Base-by-base conservation (phyloP, 1,140 invertebrate genomes). In the Solen grandis region DNA sequence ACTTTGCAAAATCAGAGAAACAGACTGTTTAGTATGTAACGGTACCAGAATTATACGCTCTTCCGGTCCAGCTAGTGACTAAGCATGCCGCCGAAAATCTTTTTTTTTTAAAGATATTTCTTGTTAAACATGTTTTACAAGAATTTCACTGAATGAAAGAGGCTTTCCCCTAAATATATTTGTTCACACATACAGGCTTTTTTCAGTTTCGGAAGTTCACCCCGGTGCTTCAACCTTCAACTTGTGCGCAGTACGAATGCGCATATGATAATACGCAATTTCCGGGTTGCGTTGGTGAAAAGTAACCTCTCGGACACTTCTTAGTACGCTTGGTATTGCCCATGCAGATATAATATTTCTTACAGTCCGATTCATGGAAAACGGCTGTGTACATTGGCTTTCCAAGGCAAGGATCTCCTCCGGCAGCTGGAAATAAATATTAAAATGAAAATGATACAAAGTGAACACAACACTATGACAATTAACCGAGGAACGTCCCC, bases 321-420 rank as follows among this genome's bases (percentile, higher is more conserved):
- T 72, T 80, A 1, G 33, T 5, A 5, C 33, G 54, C 31, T 73
- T 80, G 8, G 66, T 80, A 4, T 33, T 52, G 31, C 77, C 77
- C 59, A 80, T 31, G 33, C 77, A 80, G 5, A 80, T 54, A 50
- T 80, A 80, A 27, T 72, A 80, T 31, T 72, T 80, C 25, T 73
- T 72, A 29, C 77, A 80, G 59, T 80, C 77, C 0, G 54, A 50
- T 29, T 72, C 68, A 52, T 80, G 77, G n/a, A 68, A 38, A 5
- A 80, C 77, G 8, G 69, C 60, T 0, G 69, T 50, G 50, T 31
- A 72, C 27, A 63, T 25, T 5, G 68, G 59, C 35, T 80, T 59
- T 4, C 66, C 66, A 5, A 29, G 38, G 29, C 77, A 80, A 1
- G 68, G 77, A 54, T 80, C 69, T 0, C 31, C 74, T 1, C 57